Conservation (phyloP, 2,888 invertebrate species). For the Sinhomidia bicolor region DNA sequence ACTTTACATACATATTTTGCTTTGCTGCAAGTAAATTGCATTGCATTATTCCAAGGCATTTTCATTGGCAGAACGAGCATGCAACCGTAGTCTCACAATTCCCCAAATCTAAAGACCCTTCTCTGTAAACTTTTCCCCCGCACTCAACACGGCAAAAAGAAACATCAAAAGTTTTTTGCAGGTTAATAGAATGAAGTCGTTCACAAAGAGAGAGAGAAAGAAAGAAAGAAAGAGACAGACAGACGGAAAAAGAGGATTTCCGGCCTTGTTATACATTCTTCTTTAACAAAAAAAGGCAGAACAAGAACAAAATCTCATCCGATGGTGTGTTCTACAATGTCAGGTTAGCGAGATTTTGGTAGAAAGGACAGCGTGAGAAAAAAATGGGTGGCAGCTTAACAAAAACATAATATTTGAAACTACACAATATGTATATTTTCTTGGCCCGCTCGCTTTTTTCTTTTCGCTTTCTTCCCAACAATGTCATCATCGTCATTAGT, state of each 20-base stretch:
- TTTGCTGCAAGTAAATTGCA: background rate
- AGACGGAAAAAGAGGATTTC: background rate
- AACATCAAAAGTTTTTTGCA: background rate
- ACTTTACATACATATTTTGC: background rate
- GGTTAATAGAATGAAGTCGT: too few species aligned
- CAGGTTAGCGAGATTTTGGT: background rate
- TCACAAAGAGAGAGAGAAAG: background rate
- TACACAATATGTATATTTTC: background rate
- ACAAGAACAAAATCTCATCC: background rate
- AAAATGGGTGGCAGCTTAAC: background rate
- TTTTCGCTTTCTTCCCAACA: background rate
- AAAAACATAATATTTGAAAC: background rate
- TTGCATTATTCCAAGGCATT: too few species aligned
- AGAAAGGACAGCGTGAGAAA: slow-evolving; percentile 45
- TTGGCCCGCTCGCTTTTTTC: background rate
- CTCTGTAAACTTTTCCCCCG: too few species aligned
- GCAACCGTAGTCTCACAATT: background rate
- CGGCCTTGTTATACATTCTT: too few species aligned
- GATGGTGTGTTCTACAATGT: background rate
- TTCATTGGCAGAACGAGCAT: too few species aligned
- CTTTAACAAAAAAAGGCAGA: too few species aligned
- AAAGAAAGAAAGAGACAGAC: background rate
- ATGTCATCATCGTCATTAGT: background rate
- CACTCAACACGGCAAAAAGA: background rate
- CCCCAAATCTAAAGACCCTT: background rate